phyloP scores from a whole-genome alignment of 2,797 vertebrate species.

The Lepilemur ruficaudatus region DNA sequence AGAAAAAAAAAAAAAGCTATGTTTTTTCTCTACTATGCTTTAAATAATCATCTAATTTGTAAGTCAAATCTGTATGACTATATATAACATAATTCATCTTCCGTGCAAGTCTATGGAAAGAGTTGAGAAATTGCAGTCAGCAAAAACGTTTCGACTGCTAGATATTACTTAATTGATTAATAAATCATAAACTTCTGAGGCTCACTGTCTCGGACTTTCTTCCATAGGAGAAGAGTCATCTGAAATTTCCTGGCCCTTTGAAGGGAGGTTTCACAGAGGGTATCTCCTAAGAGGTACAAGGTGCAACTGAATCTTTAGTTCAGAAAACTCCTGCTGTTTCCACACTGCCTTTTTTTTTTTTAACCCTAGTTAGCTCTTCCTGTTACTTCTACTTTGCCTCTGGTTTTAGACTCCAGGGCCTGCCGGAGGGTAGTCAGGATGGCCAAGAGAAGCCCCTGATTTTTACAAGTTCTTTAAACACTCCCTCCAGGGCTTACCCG shows the following conservation, averaged over 20 bases:
- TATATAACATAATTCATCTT: constrained; percentile 1
- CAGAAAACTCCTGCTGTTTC: background rate
- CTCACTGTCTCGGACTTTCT: background rate
- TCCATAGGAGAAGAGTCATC: background rate
- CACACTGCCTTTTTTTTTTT: background rate
- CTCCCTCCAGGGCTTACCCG: background rate
- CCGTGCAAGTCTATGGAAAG: background rate
- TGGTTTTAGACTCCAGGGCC: constrained; percentile 35
- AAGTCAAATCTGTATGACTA: constrained; percentile 50
- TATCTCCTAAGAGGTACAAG: background rate
- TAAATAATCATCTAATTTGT: constrained; percentile 49
- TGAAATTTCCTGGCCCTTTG: background rate
- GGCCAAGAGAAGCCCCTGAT: constrained; percentile 1
- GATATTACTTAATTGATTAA: constrained; percentile 43
- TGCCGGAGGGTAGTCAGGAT: background rate
- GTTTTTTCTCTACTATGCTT: background rate
- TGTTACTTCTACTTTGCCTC: constrained; percentile 45
- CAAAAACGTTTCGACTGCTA: constrained; percentile 7
- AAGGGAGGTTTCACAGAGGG: background rate
- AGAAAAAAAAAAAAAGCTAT: background rate
- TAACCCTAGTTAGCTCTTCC: background rate
- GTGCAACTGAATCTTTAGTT: background rate
- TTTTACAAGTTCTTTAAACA: constrained; percentile 47
- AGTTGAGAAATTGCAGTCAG: constrained; percentile 31
- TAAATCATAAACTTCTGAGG: constrained; percentile 22